A percentile compares a stretch with the other conserved stretches of the same genome.
These are phyloP conservation scores for Leptinotarsa tumamoca DNA, from an alignment of 2,888 invertebrate species.

Conservation along the genomic window DNA sequence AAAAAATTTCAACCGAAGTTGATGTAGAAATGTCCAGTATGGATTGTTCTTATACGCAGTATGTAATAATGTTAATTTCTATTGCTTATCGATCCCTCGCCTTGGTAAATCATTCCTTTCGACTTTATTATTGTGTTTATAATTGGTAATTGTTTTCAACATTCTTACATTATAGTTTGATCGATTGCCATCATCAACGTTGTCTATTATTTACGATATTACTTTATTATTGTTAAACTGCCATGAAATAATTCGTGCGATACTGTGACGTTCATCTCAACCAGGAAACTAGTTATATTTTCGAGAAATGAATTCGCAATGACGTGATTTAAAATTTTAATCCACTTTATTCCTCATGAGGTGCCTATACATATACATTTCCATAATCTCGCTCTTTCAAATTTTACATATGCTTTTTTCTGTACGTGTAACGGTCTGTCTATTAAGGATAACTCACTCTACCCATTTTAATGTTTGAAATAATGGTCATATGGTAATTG, in stretches of 20 bases:
- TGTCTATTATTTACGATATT: constrained; percentile 16
- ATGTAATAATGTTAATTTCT: constrained; percentile 17
- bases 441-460: too few relatives aligned
- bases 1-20: background rate
- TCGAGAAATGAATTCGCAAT: too few relatives aligned
- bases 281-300: too few relatives aligned
- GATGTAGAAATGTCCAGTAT: background rate
- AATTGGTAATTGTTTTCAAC: constrained; percentile 35
- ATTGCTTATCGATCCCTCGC: constrained; percentile 12
- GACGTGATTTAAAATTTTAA: too few relatives aligned
- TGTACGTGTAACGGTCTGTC: too few relatives aligned
- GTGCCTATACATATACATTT: too few relatives aligned
- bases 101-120: constrained; percentile 24
- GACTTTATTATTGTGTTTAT: constrained; percentile 27
- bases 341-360: too few relatives aligned
- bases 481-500: too few relatives aligned
- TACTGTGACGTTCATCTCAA: background rate
- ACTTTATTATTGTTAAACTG: background rate
- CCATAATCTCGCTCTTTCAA: too few relatives aligned
- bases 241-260: background rate
- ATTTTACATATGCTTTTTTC: too few relatives aligned
- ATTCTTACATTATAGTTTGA: constrained; percentile 27
- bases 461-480: too few relatives aligned
- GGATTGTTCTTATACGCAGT: background rate
- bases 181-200: constrained; percentile 22